Base-by-base conservation (phyloP, 2,888 invertebrate genomes). In the Luperina nickerlii region DNA sequence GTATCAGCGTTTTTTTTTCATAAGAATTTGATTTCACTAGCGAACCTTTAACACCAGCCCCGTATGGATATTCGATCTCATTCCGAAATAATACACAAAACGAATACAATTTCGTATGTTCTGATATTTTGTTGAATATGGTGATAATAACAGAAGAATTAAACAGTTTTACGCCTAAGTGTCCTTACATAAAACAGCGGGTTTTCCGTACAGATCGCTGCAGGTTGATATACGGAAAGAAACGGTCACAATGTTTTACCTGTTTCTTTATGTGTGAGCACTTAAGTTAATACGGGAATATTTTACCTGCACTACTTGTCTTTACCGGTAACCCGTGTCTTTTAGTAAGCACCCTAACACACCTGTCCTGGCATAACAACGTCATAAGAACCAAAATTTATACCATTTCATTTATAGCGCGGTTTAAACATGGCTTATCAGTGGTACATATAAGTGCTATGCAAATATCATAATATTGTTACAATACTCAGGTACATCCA, bases 1-100 rank as follows among this genome's bases (percentile, higher is more conserved):
- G 87, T 90, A 83, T 88, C 84, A 90, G 85, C 86, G 87, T 83
- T 90, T 87, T 85, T 87, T 85, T 81, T 85, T 91, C 90, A 92
- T 92, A 90, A 91, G 90, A 91, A 83, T 88, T 83, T 48, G 71
- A 77, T 83, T 88, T 82, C 51, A 76, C 68, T 85, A 86, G 79
- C 79, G 75, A 78, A 86, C 79, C 72, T 82, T 88, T 71, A 78
- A 67, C 74, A 67, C 66, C 51, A 60, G 75, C 57, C 82, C 82
- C 70, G 13, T 65, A 63, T 20, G 45, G 63, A 74, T 51, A 76
- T 74, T 66, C 74, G 62, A 80, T 69, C 72, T 77, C 81, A 72
- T 75, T 75, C 70, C 63, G n/a, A 84, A 80, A 85, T 80, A 80
- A 85, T 79, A 77, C 24, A 69, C 60, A 62, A 66, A 75, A 72